A percentile compares a stretch with the other conserved stretches of the same genome.
Conservation (phyloP, 64 coral and sea anemone genomes). For the Porites lutea region DNA sequence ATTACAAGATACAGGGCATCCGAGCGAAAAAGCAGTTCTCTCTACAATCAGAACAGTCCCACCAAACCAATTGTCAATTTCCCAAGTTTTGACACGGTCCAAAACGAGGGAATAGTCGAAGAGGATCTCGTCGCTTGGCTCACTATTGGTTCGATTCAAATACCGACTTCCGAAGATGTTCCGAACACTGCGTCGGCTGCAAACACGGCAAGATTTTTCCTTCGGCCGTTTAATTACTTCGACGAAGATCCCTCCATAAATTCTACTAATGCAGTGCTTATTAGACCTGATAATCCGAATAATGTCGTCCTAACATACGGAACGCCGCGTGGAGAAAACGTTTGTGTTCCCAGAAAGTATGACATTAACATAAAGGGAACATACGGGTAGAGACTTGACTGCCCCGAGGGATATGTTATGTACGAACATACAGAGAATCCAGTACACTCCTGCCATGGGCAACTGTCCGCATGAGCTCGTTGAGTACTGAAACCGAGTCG, state of each 20-base stretch:
- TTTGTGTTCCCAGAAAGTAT: constrained; percentile 27
- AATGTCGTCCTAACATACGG: not conserved
- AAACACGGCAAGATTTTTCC: constrained; percentile 44
- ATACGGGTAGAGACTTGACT: not conserved
- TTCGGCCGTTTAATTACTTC: constrained; percentile 65
- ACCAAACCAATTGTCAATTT: constrained; percentile 57
- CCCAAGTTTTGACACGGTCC: not conserved
- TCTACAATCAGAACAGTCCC: constrained; percentile 62
- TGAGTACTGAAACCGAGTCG: no score
- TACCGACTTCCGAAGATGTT: constrained; percentile 35
- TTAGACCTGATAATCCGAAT: not conserved
- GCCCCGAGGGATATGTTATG: not conserved
- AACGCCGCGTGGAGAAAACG: not conserved
- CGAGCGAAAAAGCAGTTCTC: constrained; percentile 53
- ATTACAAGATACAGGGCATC: constrained; percentile 32
- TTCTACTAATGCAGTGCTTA: constrained; percentile 36
- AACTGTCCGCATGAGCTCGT: no score
- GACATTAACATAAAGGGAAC: not conserved
- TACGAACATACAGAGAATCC: no score
- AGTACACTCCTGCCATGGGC: no score
- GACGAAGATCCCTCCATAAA: constrained; percentile 25
- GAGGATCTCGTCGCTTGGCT: constrained; percentile 45
- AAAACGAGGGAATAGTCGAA: not conserved
- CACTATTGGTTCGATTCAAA: constrained; percentile 31
- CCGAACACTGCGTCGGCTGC: constrained; percentile 29